Conservation (phyloP, 2,888 invertebrate genomes). For the Lathronympha strigana region DNA sequence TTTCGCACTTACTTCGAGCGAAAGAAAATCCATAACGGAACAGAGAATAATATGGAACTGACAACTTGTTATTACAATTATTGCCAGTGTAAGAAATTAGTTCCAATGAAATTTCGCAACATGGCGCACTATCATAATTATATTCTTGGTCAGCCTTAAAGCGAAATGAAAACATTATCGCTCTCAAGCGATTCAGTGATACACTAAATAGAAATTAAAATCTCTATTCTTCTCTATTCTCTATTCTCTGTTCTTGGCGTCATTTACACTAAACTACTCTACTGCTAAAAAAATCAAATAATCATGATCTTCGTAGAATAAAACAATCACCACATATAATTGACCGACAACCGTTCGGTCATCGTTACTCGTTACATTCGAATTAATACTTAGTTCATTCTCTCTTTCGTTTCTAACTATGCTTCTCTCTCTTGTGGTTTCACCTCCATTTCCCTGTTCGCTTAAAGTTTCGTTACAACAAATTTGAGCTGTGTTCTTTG, state of each 20-base stretch:
- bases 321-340: constrained; percentile 70
- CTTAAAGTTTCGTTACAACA: constrained; percentile 36
- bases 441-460: constrained; percentile 48
- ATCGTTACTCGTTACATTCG: constrained; percentile 51
- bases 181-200: no score
- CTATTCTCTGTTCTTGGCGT: constrained; percentile 30
- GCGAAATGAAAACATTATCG: no score
- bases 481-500: constrained; percentile 40
- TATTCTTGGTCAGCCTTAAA: no score
- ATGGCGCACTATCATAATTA: no score
- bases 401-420: constrained; percentile 64
- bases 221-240: no score
- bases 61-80: no score
- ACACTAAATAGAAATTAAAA: constrained; percentile 7
- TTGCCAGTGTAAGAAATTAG: no score
- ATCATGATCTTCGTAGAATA: constrained; percentile 60
- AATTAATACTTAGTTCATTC: constrained; percentile 50
- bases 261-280: constrained; percentile 49
- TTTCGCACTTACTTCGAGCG: no score
- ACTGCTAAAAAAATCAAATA: constrained; percentile 61
- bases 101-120: no score
- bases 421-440: constrained; percentile 51
- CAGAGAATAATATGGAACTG: no score
- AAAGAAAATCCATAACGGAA: no score
- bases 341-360: constrained; percentile 61